Conservation (phyloP, 2,888 invertebrate genomes). For the Rapana venosa region DNA sequence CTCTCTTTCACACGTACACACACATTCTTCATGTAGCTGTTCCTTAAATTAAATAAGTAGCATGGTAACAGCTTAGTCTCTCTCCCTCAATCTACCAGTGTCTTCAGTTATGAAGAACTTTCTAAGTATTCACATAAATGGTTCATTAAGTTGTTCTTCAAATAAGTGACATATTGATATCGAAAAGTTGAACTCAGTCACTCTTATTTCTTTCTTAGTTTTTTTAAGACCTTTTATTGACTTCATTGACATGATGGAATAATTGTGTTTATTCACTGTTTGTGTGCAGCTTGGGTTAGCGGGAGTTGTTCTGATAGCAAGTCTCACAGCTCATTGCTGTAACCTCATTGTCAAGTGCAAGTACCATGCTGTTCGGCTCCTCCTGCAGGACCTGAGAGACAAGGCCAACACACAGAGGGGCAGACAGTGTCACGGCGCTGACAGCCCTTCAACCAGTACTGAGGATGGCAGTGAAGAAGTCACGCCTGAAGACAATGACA, state of each 20-base stretch:
- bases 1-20: neutral
- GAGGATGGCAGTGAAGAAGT: neutral
- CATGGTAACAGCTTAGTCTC: no score
- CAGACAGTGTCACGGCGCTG: slow-evolving; percentile 5
- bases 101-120: no score
- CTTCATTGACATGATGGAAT: neutral
- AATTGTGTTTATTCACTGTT: slow-evolving; percentile 25
- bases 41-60: no score
- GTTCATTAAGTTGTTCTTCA: no score
- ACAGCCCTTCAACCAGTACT: neutral
- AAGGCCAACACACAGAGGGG: neutral
- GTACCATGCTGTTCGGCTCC: slow-evolving; percentile 61
- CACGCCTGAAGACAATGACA: neutral
- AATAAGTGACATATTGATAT: no score
- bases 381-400: slow-evolving; percentile 26
- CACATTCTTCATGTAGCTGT: no score
- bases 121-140: no score
- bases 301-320: slow-evolving; percentile 69
- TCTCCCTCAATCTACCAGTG: no score
- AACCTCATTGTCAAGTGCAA: slow-evolving; percentile 74
- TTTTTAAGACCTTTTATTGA: neutral
- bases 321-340: slow-evolving; percentile 75
- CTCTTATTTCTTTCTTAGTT: no score
- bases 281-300: slow-evolving; percentile 70
- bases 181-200: no score